Evolutionary conservation across 1,140 invertebrate species (phyloP).

Genomic region (Sweltsa coloradensis): DNA sequence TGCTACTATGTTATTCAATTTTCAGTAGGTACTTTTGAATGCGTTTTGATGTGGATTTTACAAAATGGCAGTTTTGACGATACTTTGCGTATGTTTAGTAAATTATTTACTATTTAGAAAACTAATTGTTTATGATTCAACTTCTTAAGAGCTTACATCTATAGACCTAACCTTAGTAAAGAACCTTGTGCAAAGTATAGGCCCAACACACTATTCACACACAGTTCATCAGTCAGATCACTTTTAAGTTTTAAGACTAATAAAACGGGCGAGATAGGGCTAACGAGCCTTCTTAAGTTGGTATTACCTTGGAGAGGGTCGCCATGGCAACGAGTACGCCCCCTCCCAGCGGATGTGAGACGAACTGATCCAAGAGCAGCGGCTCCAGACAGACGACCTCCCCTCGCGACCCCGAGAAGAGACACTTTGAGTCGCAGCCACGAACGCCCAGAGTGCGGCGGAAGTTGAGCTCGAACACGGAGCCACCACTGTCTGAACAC

Average conservation of each 20-base stretch:
- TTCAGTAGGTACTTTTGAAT: too few relatives aligned
- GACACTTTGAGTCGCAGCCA: constrained; percentile 74
- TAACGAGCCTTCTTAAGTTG: constrained; percentile 8
- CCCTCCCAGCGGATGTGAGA: constrained; percentile 56
- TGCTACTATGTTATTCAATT: too few relatives aligned
- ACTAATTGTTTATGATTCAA: too few relatives aligned
- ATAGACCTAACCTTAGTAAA: too few relatives aligned
- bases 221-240: neutral
- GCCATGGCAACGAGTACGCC: constrained; percentile 81
- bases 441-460: constrained; percentile 79
- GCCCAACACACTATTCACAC: neutral
- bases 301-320: constrained; percentile 74
- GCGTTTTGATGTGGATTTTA: too few relatives aligned
- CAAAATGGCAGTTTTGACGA: too few relatives aligned
- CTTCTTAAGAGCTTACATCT: too few relatives aligned
- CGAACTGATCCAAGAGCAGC: constrained; percentile 53
- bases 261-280: too few relatives aligned
- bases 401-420: constrained; percentile 87
- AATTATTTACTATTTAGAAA: too few relatives aligned
- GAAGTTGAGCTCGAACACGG: constrained; percentile 92
- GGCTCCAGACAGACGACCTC: constrained; percentile 88
- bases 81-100: too few relatives aligned
- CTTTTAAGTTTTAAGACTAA: neutral
- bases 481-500: constrained; percentile 89
- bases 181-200: too few relatives aligned